A percentile compares a stretch with the other conserved stretches of the same genome.
Evolutionary conservation across 2,113 vertebrate genomes (phyloP).

Genomic region (Catagonus wagneri): DNA sequence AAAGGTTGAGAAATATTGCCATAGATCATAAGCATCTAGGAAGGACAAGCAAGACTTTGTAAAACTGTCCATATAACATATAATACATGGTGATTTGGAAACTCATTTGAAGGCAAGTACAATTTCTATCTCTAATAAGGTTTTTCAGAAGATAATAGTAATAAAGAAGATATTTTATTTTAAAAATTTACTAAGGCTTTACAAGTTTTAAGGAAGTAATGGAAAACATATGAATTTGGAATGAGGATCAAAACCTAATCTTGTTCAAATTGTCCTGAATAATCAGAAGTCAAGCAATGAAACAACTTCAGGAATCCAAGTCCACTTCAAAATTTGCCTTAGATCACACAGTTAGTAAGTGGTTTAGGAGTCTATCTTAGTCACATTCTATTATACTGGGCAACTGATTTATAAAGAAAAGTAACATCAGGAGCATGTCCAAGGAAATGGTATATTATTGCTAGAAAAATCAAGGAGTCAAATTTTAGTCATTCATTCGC

Average conservation of each 20-base stretch:
- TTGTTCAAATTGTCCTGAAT: constrained; percentile 12
- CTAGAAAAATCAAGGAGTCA: background rate
- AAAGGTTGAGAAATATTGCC: background rate
- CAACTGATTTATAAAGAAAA: background rate
- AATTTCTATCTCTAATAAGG: background rate
- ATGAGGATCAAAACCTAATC: background rate
- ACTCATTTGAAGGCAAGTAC: background rate
- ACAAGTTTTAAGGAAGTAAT: background rate
- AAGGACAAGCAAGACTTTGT: background rate
- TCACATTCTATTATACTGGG: background rate
- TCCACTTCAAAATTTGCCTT: background rate
- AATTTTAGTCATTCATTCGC: background rate
- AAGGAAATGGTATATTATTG: background rate
- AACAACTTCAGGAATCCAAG: background rate
- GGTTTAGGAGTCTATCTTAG: background rate
- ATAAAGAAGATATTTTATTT: background rate
- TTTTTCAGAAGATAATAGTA: constrained; percentile 20
- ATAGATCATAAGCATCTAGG: background rate
- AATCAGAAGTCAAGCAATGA: background rate
- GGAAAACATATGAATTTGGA: background rate
- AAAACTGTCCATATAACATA: background rate
- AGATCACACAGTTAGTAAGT: background rate
- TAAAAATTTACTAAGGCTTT: background rate
- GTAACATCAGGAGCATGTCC: background rate
- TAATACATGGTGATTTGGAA: background rate